A percentile compares a stretch with the other conserved stretches of the same genome.
These are phyloP conservation scores for Nasua narica DNA, from an alignment of 2,797 vertebrate species.

Conservation along the genomic window DNA sequence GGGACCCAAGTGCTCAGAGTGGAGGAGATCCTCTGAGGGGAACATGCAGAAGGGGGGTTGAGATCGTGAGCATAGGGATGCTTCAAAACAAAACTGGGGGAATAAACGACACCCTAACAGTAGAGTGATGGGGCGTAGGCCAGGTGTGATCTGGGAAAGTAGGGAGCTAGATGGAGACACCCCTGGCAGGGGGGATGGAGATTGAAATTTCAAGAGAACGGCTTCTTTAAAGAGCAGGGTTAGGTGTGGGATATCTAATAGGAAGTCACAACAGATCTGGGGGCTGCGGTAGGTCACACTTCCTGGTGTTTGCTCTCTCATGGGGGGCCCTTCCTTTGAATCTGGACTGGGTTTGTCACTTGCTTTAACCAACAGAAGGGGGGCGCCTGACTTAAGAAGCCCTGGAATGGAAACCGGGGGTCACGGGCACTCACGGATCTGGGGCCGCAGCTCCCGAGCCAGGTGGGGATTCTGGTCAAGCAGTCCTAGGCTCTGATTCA, in stretches of 20 bases:
- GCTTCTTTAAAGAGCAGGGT: neutral
- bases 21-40: conserved; percentile 76
- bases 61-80: neutral
- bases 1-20: conserved; percentile 64
- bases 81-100: neutral
- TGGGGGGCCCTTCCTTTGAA: neutral
- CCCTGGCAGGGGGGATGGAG: neutral
- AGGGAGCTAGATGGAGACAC: neutral
- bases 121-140: neutral
- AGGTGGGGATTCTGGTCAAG: conserved; percentile 91
- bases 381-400: neutral
- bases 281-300: neutral
- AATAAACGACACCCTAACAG: neutral
- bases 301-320: neutral
- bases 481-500: conserved; percentile 93
- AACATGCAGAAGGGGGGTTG: conserved; percentile 79
- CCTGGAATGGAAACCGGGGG: neutral
- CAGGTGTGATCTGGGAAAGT: neutral
- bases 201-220: neutral
- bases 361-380: neutral
- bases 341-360: neutral
- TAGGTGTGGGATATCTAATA: neutral
- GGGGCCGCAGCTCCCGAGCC: conserved; percentile 87
- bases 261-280: neutral
- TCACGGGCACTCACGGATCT: conserved; percentile 87